Base-by-base conservation (phyloP, 2,797 vertebrate species). In the Brachymystax lenok region DNA sequence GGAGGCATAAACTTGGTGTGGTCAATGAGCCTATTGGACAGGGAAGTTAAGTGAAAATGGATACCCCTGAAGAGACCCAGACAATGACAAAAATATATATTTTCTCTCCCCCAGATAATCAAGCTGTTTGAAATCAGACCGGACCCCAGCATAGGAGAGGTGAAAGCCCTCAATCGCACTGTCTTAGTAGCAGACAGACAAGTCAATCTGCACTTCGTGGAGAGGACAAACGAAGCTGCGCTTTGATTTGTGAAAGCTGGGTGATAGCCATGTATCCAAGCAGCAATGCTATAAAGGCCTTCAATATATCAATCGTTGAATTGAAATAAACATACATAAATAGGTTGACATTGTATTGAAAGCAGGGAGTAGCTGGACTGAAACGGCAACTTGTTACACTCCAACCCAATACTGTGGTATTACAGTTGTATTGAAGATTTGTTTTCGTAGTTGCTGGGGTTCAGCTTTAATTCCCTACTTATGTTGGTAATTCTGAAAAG, bases 91-190 rank as follows among this genome's bases (percentile, higher is more conserved):
- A 4, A 27, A 27, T 24, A 21, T 73, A 67, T 69, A 1, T 63
- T 51, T 19, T 64, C 51, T 64, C 50, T 71, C 50, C 54, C 27
- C 17, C 73, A 95, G 94, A 69, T 94, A 13, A 92, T 93, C 79
- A 87, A 88, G 71, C 83, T 78, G 54, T 95, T 93, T 91, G 90
- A 95, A 84, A 80, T 95, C 79, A 91, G 86, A 81, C 87, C 91
- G 5, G 91, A 92, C 67, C 83, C 89, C 0, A 71, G 35, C 0
- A 28, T 91, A 0, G 86, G 84, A 75, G 91, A 94, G 30, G 33
- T 95, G 80, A 92, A 90, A 84, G 70, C 80, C 74, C 61, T 92
- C 77, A 83, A 71, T 82, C 91, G 93, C 35, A 84, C 74, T 0
- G 91, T 93, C 21, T 89, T 95, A 75, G 61, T 92, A 1, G 89